Conservation (phyloP, 2,797 vertebrate genomes). For the Cyprinodon diabolis region DNA sequence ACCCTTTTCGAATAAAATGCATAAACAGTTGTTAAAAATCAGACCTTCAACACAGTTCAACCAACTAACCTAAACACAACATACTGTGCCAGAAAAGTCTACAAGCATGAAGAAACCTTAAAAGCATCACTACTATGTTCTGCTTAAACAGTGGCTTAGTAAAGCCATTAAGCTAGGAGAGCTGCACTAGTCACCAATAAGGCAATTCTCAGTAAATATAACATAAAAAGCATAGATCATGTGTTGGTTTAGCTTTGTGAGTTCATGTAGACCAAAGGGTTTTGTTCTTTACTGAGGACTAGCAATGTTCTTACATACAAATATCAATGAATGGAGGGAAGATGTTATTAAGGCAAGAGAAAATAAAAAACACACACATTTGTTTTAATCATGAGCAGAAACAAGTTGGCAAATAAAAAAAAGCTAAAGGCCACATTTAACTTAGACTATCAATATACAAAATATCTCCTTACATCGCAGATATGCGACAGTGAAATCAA, state of each 20-base stretch:
- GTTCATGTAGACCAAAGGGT: not conserved
- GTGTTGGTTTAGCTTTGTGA: not conserved
- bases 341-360: not conserved
- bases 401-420: slow-evolving; percentile 1
- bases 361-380: slow-evolving; percentile 9
- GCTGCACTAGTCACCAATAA: slow-evolving; percentile 1
- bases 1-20: not conserved
- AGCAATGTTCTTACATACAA: not conserved
- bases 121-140: not conserved
- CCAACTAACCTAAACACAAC: slow-evolving; percentile 6
- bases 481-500: not conserved
- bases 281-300: not conserved
- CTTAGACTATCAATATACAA: not conserved
- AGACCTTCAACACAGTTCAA: not conserved
- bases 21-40: not conserved
- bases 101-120: not conserved
- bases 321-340: not conserved
- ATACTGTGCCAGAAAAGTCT: not conserved
- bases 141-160: not conserved
- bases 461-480: not conserved
- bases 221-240: slow-evolving; percentile 8
- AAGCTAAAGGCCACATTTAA: not conserved
- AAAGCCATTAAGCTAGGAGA: slow-evolving; percentile 3
- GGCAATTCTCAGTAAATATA: not conserved
- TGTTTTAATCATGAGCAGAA: not conserved